These are phyloP conservation scores for Anser cygnoides DNA, from an alignment of 2,113 vertebrate genomes.

Conservation along the genomic window DNA sequence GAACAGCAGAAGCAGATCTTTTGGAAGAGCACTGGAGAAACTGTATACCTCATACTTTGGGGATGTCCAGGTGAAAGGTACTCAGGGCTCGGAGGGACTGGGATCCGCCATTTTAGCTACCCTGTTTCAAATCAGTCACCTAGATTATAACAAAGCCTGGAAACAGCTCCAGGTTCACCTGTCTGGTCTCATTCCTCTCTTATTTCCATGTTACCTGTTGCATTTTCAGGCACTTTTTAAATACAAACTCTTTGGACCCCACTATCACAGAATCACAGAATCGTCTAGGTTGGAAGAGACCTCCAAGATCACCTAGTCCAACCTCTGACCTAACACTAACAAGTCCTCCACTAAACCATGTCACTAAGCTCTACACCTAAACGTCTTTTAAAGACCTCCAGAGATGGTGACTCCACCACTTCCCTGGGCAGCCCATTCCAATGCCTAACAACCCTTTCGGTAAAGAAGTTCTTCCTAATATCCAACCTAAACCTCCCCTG, in stretches of 20 bases:
- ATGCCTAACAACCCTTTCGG: too few relatives aligned
- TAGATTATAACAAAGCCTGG: not conserved
- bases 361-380: too few relatives aligned
- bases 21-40: not conserved
- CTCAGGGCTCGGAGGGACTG: not conserved
- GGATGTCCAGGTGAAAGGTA: not conserved
- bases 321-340: too few relatives aligned
- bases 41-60: not conserved
- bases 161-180: not conserved
- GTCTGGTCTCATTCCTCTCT: not conserved
- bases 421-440: too few relatives aligned
- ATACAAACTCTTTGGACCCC: not conserved
- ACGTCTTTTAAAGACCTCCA: too few relatives aligned
- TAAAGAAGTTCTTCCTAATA: too few relatives aligned
- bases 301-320: too few relatives aligned
- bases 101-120: not conserved
- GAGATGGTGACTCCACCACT: too few relatives aligned
- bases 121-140: not conserved
- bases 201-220: not conserved
- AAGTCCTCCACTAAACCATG: too few relatives aligned
- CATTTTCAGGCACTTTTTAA: not conserved
- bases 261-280: not conserved
- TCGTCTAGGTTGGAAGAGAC: too few relatives aligned
- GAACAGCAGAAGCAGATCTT: not conserved
- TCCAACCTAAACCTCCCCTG: too few relatives aligned